Evolutionary conservation across 2,888 invertebrate species (phyloP), one percentile per base, ranked within the genome.

Genomic region (Eupithecia vulgata): DNA sequence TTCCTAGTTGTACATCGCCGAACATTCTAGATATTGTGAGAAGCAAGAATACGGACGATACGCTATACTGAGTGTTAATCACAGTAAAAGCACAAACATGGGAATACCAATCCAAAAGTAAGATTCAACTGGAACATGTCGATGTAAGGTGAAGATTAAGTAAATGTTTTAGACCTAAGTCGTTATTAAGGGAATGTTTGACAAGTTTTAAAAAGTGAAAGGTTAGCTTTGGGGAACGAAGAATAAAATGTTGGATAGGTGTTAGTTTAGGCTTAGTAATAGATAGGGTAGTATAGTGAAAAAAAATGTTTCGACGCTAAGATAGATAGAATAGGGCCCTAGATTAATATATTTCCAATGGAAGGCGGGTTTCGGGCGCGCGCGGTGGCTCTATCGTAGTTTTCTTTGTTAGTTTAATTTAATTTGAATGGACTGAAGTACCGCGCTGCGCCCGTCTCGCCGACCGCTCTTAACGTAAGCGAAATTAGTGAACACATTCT

Each of bases 331-430:
- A 83, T 94, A 94, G 93, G 86, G 85, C 87, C 88, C 85, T 93
- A 93, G 93, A 85, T 86, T 90, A 91, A 91, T 90, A 90, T 90
- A 91, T 88, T 88, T 84, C 85, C 81, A 81, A 82, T 81, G 83
- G 83, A 74, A 76, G 82, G 73, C 82, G 79, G 87, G 84, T 1
- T 82, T 10, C 15, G 87, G 79, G 90, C 82, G 88, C 83, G 79
- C 76, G 81, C 80, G 82, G 86, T 81, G 87, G 84, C 90, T 90
- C 89, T 93, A 93, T 91, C 88, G 88, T 94, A 94, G 91, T 90
- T 91, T 93, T 91, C 90, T 93, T 91, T 92, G 88, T 94, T 94
- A 94, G 92, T 94, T 93, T 94, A 90, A 92, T 94, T 93, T 94
- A 93, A 92, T 94, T 94, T 93, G 90, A 91, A 92, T 88, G 92